Percentiles rank a stretch among this genome's conserved stretches.
phyloP scores from a whole-genome alignment of 1,140 invertebrate genomes.

The Euwallacea fornicatus region DNA sequence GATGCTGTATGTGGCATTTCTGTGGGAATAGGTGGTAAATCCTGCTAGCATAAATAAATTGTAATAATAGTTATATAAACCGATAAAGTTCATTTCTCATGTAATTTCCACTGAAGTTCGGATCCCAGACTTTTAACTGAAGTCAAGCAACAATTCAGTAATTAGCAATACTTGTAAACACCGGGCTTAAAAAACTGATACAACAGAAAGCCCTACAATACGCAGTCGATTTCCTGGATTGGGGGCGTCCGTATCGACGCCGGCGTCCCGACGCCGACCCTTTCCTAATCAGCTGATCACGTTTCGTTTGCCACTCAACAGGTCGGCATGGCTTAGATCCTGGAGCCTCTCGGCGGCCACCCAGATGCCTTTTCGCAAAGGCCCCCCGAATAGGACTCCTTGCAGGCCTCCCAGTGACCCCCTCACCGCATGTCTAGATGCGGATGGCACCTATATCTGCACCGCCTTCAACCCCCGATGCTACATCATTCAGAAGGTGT shows the following conservation, averaged over 20 bases:
- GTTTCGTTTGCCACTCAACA: conserved; percentile 51
- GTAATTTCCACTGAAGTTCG: too few species aligned
- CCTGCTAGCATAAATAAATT: too few species aligned
- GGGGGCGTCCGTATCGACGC: conserved; percentile 11
- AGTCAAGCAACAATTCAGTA: too few species aligned
- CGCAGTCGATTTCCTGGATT: background rate
- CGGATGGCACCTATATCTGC: conserved; percentile 63
- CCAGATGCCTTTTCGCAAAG: conserved; percentile 50
- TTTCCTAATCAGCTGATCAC: conserved; percentile 47
- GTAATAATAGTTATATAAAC: too few species aligned
- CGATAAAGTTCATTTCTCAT: too few species aligned
- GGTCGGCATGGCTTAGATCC: conserved; percentile 50
- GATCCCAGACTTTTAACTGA: too few species aligned
- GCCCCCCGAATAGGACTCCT: conserved; percentile 18
- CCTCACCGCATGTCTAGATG: conserved; percentile 58
- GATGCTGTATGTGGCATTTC: too few species aligned
- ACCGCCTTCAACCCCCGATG: conserved; percentile 62
- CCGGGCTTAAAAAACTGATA: too few species aligned
- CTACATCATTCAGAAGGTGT: conserved; percentile 66
- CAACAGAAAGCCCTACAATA: too few species aligned
- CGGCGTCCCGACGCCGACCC: conserved; percentile 42
- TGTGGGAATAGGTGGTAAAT: too few species aligned
- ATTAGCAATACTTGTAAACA: too few species aligned
- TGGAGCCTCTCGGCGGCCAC: conserved; percentile 34
- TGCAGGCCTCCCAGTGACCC: conserved; percentile 50